These are phyloP conservation scores for Struthio camelus DNA, from an alignment of 2,113 vertebrate genomes.

Conservation along the genomic window DNA sequence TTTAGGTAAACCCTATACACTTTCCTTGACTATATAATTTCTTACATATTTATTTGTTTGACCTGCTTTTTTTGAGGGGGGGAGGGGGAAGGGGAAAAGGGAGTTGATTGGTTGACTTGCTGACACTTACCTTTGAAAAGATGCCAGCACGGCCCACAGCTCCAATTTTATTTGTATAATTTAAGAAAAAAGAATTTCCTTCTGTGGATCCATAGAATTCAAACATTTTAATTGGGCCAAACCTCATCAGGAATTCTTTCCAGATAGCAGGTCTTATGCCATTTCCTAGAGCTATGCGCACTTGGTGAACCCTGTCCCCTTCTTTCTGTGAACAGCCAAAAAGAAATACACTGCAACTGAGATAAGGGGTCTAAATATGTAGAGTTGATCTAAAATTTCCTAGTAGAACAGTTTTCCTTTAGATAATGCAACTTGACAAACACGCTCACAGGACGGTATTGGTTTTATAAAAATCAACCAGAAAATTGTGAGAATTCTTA, in stretches of 20 bases:
- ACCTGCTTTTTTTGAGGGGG: not conserved
- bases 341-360: not conserved
- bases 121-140: constrained; percentile 66
- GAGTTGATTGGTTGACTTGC: not conserved
- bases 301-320: constrained; percentile 73
- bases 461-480: not conserved
- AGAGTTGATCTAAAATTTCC: not conserved
- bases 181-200: constrained; percentile 74
- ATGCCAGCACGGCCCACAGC: constrained; percentile 68
- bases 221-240: constrained; percentile 71
- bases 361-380: not conserved
- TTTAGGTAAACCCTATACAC: not conserved
- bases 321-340: constrained; percentile 61
- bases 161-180: constrained; percentile 77
- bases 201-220: constrained; percentile 82
- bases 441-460: not conserved
- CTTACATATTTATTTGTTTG: not conserved
- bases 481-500: not conserved
- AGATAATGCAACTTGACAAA: not conserved
- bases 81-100: no score
- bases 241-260: constrained; percentile 76
- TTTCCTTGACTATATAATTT: not conserved
- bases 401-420: not conserved
- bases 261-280: constrained; percentile 73
- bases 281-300: constrained; percentile 74